phyloP scores from a whole-genome alignment of 2,113 vertebrate species.

The Chaetura pelagica region DNA sequence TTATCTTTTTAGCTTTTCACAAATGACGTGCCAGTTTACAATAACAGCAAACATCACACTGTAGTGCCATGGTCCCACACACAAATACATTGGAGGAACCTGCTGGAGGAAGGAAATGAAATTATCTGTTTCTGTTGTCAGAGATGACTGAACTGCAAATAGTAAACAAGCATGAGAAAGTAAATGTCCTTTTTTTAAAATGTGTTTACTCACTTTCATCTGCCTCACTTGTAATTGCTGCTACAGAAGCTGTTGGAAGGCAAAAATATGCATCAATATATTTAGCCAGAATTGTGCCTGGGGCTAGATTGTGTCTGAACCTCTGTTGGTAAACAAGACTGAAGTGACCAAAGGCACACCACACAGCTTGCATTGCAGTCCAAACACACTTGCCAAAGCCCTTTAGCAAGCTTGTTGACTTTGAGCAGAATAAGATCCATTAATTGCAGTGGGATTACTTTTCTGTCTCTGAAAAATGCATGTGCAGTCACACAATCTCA shows the following conservation, averaged over 20 bases:
- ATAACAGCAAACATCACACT: background rate
- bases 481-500: background rate
- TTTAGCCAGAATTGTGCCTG: background rate
- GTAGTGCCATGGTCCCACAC: background rate
- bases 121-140: background rate
- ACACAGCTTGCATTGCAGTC: background rate
- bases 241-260: background rate
- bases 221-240: background rate
- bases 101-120: background rate
- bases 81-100: background rate
- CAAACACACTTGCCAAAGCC: background rate
- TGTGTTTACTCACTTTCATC: background rate
- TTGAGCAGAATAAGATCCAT: background rate
- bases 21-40: background rate
- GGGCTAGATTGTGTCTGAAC: background rate
- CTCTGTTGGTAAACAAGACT: background rate
- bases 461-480: background rate
- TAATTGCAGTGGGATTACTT: background rate
- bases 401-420: background rate
- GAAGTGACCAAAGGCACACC: background rate
- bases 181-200: background rate
- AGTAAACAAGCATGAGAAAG: constrained; percentile 9
- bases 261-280: background rate
- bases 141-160: background rate
- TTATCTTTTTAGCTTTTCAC: background rate